Base-by-base conservation (phyloP, 2,797 vertebrate genomes). In the Manis crassicaudata region DNA sequence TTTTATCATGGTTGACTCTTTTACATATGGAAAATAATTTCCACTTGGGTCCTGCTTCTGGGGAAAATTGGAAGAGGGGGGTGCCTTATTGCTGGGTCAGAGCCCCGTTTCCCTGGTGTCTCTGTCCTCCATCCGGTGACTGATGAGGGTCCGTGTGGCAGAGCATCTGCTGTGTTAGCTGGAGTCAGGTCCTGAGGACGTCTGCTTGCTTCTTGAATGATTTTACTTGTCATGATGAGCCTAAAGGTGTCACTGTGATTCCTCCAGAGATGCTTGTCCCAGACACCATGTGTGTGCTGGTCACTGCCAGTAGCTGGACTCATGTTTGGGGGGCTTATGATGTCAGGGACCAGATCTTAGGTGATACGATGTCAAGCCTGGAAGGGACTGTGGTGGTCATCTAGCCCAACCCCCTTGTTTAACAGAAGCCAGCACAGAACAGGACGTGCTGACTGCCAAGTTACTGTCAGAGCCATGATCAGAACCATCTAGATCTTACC, bases 391-490 rank as follows among this genome's bases (percentile, higher is more conserved):
- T n/a, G 37, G 40, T 29, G 90, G 76, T 63, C 50, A 17, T 72
- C 60, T 67, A 7, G 52, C 70, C 54, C 62, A 81, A 14, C 20
- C 62, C 62, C 67, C 56, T 54, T 25, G 12, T 68, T 52, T 60
- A 37, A 16, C 62, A 23, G 46, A 63, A 93, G 72, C 63, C 73
- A 3, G 29, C 29, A 6, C 4, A 2, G 37, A 67, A 4, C 8
- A 9, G 58, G 88, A 60, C 88, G 76, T 81, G 81, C 81, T 81
- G 80, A 93, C 76, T 83, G 70, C 85, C 81, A n/a, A 32, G 23
- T 72, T 16, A 43, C 75, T 17, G 76, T 95, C 87, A 60, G 54
- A 93, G 72, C 76, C 63, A 32, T 77, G 52, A 52, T 68, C 84
- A 72, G 13, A 67, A 63, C 43, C 13, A 21, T 70, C 43, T 62